Percentiles rank a stretch among this genome's conserved stretches.
These are phyloP conservation scores for Aptenodytes patagonicus DNA, from an alignment of 2,113 vertebrate species.

Conservation along the genomic window DNA sequence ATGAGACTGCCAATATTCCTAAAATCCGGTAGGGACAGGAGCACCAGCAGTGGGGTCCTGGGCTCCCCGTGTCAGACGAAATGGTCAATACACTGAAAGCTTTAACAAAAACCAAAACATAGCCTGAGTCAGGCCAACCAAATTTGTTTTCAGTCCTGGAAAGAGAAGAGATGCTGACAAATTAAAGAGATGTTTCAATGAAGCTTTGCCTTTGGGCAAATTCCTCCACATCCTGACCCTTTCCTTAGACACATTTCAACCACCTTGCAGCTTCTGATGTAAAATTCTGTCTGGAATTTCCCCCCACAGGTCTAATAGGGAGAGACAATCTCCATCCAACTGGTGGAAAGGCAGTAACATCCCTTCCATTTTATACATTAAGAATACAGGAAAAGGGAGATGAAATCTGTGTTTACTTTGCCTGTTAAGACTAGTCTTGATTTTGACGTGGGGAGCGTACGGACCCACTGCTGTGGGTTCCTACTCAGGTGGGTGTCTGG, in stretches of 20 bases:
- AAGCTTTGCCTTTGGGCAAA: background rate
- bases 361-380: background rate
- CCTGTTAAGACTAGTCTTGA: background rate
- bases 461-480: background rate
- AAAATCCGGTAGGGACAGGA: background rate
- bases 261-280: background rate
- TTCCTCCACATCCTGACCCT: background rate
- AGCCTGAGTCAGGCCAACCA: background rate
- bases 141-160: background rate
- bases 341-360: background rate
- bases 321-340: background rate
- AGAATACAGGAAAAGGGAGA: background rate
- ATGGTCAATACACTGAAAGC: background rate
- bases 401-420: background rate
- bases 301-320: background rate
- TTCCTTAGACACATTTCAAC: background rate
- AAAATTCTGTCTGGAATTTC: background rate
- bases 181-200: background rate
- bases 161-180: background rate
- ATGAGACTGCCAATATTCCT: background rate
- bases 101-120: background rate
- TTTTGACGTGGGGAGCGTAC: fast-evolving
- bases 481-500: background rate
- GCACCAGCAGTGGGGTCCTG: background rate
- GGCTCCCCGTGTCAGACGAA: background rate